Evolutionary conservation across 2,113 vertebrate species (phyloP), one percentile per base, ranked within the genome.

Genomic region (Anhinga anhinga): DNA sequence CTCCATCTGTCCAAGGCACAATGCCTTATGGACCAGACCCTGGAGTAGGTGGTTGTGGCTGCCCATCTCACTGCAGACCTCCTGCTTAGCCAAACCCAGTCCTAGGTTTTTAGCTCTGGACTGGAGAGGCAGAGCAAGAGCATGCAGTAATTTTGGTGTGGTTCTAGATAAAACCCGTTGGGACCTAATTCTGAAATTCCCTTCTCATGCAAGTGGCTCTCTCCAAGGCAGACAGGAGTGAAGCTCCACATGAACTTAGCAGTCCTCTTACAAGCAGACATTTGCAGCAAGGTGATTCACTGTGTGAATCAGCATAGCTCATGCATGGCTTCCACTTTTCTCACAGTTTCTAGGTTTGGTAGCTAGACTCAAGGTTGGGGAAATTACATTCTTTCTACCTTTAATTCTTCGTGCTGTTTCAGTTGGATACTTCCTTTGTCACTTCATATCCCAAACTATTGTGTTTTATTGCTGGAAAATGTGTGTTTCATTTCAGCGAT

Each of bases 381-480:
- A 94, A 90, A 88, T 56, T 56, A 13, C 66, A 32, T 77, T 80
- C n/a, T 73, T 92, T 77, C 66, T 62, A 20, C 26, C 62, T 91
- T 82, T 91, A 94, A 71, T 96, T 94, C 82, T 65, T 91, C 67
- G 77, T 74, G 11, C 30, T 76, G 90, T 90, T 96, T 96, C 92
- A 77, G 86, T 79, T 97, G 94, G 91, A 90, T 90, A 91, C 89
- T 82, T 95, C 71, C 62, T 95, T 95, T 95, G 94, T 94, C 70
- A 94, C 80, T 91, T 96, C 73, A 80, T 95, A 96, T 95, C 93
- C 78, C 87, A 89, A 83, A 91, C 63, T 88, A 90, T 62, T 90
- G 81, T 87, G 91, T 84, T 95, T 91, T 94, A 94, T 93, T 95
- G 59, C 94, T 96, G 92, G 88, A 95, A 97, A 97, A 93, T 85